Percentiles rank a stretch among this genome's conserved stretches.
Conservation (phyloP, 2,888 invertebrate genomes). For the Gonocerus acuteangulatus region DNA sequence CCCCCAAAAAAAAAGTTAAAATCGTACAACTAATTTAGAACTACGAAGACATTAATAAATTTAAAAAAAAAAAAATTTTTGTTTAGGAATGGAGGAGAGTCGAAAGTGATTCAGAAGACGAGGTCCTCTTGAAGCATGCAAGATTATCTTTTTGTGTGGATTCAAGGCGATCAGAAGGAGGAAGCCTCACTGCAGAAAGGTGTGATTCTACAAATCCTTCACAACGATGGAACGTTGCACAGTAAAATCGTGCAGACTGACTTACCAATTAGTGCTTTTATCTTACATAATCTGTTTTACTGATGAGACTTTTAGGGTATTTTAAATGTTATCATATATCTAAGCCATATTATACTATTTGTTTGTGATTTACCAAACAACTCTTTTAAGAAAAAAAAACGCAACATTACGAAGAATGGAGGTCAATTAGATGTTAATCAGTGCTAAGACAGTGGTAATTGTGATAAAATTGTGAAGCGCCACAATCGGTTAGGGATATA, state of each 20-base stretch:
- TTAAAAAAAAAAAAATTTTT: too few relatives aligned
- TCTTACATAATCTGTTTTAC: not conserved
- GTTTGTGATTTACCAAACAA: not conserved
- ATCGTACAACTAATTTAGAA: too few relatives aligned
- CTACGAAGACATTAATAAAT: too few relatives aligned
- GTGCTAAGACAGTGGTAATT: too few relatives aligned
- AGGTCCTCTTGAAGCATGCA: constrained; percentile 60
- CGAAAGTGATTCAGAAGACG: constrained; percentile 45
- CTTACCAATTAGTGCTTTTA: not conserved
- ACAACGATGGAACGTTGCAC: constrained; percentile 53
- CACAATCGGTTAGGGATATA: too few relatives aligned
- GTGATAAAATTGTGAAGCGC: too few relatives aligned
- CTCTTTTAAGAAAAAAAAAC: too few relatives aligned
- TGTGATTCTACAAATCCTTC: constrained; percentile 58
- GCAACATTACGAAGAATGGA: too few relatives aligned
- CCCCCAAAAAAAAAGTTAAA: too few relatives aligned
- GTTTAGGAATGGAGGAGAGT: constrained; percentile 52
- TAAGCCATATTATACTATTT: not conserved
- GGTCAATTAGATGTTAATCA: too few relatives aligned
- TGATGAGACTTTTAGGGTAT: too few relatives aligned
- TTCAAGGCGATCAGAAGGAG: constrained; percentile 50
- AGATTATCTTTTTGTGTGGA: constrained; percentile 72
- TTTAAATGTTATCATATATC: not conserved
- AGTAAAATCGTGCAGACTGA: not conserved
- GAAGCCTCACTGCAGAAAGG: constrained; percentile 60